A percentile compares a stretch with the other conserved stretches of the same genome.
Evolutionary conservation across 2,888 invertebrate species (phyloP).

Genomic region (Limnephilus marmoratus): DNA sequence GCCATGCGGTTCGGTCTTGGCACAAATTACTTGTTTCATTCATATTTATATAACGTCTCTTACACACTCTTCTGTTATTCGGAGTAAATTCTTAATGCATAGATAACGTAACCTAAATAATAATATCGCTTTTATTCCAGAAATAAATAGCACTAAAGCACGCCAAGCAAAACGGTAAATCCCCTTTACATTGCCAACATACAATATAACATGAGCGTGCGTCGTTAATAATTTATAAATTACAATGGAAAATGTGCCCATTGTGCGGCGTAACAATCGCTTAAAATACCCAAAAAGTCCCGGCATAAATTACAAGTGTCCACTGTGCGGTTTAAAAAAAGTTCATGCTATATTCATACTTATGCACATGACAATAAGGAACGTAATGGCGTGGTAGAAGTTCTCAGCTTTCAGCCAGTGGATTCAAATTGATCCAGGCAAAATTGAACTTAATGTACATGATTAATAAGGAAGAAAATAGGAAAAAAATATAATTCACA

Average conservation of each 20-base stretch:
- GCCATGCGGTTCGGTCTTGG: too few relatives aligned
- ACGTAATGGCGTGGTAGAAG: background rate
- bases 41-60: too few relatives aligned
- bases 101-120: too few relatives aligned
- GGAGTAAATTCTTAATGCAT: too few relatives aligned
- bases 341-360: too few relatives aligned
- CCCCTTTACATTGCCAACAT: background rate
- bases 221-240: background rate
- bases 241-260: conserved; percentile 9
- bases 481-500: background rate
- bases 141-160: background rate
- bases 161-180: background rate
- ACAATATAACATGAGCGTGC: background rate
- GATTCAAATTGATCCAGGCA: background rate
- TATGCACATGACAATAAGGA: background rate
- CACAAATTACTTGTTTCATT: too few relatives aligned
- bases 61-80: too few relatives aligned
- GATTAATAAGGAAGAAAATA: background rate
- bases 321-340: too few relatives aligned
- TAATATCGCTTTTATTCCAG: too few relatives aligned
- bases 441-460: background rate
- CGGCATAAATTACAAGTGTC: too few relatives aligned
- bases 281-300: background rate
- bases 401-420: background rate
- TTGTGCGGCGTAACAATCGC: conserved; percentile 21